Evolutionary conservation across 1,140 invertebrate species (phyloP), one percentile per base, ranked within the genome.

Genomic region (Drosophila albomicans): DNA sequence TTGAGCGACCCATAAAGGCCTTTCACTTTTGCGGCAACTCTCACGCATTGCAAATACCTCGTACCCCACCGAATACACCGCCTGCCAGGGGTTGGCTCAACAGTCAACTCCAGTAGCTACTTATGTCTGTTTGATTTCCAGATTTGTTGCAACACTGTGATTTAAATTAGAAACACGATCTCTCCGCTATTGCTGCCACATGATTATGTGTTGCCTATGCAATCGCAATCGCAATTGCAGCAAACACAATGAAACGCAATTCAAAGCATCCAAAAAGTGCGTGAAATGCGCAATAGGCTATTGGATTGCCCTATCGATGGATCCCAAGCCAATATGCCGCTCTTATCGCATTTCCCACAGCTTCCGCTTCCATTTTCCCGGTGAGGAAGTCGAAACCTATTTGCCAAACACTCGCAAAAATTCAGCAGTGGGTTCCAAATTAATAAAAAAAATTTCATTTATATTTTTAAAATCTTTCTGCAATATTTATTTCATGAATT

Each of bases 1-100:
- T 78, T 80, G 68, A 63, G 78, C 82, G 84, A 81, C 85, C 84
- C 84, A 89, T 70, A 89, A 72, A 89, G 70, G 79, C 84, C 84
- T 88, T 88, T 88, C 84, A 88, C 84, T 88, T 89, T 88, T 88
- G 74, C 74, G 63, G 73, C 67, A 80, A 52, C 41, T 79, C 75
- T 72, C 75, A 84, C 81, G 81, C 81, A 84, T 84, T 74, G 35
- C 59, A 54, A 54, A 25, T 16, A 25, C 25, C 0, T 7, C 54
- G 5, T 15, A 56, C n/a, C 13, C 13, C 43, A 41, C 48, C 62
- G 49, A 51, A 61, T 58, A n/a, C 38, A 45, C 13, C 57, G 16
- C 13, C 52, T 10, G 20, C 35, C 25, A 35, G 48, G 8, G 25
- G 13, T 5, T 28, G 28, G 38, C 48, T 66, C 63, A 43, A 41